Percentiles rank a stretch among this genome's conserved stretches.
phyloP scores from a whole-genome alignment of 2,113 vertebrate genomes.

The Corydoras sp. region DNA sequence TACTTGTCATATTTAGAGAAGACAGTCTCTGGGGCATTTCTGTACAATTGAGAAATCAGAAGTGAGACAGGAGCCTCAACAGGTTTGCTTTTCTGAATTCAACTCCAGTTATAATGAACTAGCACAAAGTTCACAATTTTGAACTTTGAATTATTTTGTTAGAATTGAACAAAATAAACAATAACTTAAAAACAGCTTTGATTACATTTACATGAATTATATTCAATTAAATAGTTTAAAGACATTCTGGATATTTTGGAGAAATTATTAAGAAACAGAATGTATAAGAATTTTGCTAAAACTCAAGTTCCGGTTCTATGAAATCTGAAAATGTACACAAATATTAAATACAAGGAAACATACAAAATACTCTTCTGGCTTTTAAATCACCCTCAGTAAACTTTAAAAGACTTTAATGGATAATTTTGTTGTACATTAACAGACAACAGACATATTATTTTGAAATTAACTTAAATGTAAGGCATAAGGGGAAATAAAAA shows the following conservation, averaged over 20 bases:
- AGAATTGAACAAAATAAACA: neutral
- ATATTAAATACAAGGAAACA: too few species aligned
- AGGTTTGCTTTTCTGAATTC: constrained; percentile 6
- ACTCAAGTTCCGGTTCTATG: too few species aligned
- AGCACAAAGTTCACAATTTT: neutral
- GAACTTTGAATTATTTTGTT: too few species aligned
- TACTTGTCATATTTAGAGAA: constrained; percentile 17
- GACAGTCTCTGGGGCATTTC: constrained; percentile 24
- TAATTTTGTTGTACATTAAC: too few species aligned
- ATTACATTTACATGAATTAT: neutral
- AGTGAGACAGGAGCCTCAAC: neutral
- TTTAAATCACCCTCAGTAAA: too few species aligned
- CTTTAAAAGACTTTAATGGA: too few species aligned
- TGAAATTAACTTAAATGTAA: too few species aligned
- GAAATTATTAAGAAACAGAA: neutral
- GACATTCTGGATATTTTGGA: neutral
- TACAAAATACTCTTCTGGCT: too few species aligned
- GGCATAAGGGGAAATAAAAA: too few species aligned
- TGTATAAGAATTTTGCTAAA: too few species aligned
- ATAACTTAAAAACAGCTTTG: neutral
- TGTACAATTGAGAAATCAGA: constrained; percentile 14
- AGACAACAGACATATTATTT: too few species aligned
- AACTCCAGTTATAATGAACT: constrained; percentile 2
- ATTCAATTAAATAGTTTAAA: neutral
- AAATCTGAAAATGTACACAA: too few species aligned